These are phyloP conservation scores for Cantharis rustica DNA, from an alignment of 2,888 invertebrate genomes.

Conservation along the genomic window DNA sequence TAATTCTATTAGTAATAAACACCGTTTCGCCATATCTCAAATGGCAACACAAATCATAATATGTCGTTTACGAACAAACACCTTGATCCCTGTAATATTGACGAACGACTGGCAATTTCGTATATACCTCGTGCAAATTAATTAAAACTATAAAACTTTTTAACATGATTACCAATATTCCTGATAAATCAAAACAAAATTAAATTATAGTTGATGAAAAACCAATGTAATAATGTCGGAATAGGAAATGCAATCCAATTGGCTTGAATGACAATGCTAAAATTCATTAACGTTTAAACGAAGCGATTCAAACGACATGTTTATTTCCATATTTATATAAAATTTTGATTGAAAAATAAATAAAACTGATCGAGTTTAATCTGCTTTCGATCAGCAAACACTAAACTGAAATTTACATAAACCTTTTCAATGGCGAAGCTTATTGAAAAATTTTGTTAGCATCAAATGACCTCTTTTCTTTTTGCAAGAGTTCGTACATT, in stretches of 20 bases:
- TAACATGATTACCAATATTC: not conserved
- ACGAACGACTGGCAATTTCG: slow-evolving; percentile 6
- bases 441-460: slow-evolving; percentile 13
- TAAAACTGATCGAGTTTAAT: slow-evolving; percentile 16
- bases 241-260: not conserved
- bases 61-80: slow-evolving; percentile 26
- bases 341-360: slow-evolving; percentile 20
- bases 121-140: slow-evolving; percentile 4
- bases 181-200: not conserved
- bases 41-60: slow-evolving; percentile 23
- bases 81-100: slow-evolving; percentile 12
- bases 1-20: slow-evolving; percentile 28
- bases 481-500: not conserved
- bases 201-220: not conserved
- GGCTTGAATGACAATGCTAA: not conserved
- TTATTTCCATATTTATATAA: slow-evolving; percentile 13
- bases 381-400: slow-evolving; percentile 10
- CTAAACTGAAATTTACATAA: slow-evolving; percentile 15
- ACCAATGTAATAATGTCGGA: not conserved
- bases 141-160: not conserved
- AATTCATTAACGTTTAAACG: not conserved
- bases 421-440: slow-evolving; percentile 4
- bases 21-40: slow-evolving; percentile 17
- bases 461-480: not conserved
- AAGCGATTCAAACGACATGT: slow-evolving; percentile 7